Conservation (phyloP, 2,797 vertebrate genomes). For the Platyrinchus mystaceus region DNA sequence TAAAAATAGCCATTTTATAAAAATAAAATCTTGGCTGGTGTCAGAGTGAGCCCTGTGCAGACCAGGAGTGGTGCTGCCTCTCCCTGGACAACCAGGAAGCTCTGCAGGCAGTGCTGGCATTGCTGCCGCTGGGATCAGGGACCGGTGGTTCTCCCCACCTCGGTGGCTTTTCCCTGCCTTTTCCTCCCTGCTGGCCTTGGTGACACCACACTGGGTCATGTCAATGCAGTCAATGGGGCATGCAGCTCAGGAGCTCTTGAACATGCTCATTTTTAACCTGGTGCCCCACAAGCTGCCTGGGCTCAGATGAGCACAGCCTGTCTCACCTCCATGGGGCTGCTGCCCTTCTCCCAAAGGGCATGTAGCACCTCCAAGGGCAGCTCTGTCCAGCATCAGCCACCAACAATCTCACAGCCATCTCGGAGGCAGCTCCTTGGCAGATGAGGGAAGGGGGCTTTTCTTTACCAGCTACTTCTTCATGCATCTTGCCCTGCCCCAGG, state of each 20-base stretch:
- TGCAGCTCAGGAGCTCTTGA: neutral
- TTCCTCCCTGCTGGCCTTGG: neutral
- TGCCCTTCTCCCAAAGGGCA: neutral
- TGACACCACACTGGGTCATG: rapidly evolving
- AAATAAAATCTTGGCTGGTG: neutral
- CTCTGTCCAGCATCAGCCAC: neutral
- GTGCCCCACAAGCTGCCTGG: rapidly evolving
- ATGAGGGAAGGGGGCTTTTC: neutral
- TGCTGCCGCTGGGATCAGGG: rapidly evolving
- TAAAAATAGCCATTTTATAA: slow-evolving; percentile 47
- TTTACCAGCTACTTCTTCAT: neutral
- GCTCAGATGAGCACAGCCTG: rapidly evolving
- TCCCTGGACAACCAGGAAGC: neutral
- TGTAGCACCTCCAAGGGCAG: rapidly evolving
- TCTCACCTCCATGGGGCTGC: rapidly evolving
- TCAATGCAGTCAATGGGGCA: rapidly evolving
- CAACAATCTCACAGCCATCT: rapidly evolving
- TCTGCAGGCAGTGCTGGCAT: neutral
- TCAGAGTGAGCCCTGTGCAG: neutral
- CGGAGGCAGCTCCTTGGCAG: neutral
- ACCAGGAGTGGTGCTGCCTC: neutral
- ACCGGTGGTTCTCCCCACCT: rapidly evolving
- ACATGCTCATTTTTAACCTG: rapidly evolving
- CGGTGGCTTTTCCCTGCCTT: neutral
- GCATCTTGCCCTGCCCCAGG: neutral